Evolutionary conservation across 2,888 invertebrate species (phyloP).

Genomic region (Archips xylosteana): DNA sequence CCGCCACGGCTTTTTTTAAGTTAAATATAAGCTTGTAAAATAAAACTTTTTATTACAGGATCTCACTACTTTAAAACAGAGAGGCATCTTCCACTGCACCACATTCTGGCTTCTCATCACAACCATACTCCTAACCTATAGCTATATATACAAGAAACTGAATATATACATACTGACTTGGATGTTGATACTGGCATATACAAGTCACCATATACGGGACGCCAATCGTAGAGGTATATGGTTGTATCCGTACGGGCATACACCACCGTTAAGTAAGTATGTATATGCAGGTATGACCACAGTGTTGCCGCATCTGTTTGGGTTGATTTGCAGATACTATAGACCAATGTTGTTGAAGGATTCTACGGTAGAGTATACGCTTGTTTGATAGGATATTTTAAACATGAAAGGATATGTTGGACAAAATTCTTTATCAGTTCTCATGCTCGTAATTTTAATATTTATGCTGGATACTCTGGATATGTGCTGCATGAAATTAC

Average conservation of each 20-base stretch:
- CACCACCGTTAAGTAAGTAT: conserved; percentile 59
- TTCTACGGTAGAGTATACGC: conserved; percentile 47
- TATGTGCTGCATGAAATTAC: too few species aligned
- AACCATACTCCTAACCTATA: conserved; percentile 54
- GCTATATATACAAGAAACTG: conserved; percentile 58
- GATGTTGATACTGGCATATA: conserved; percentile 68
- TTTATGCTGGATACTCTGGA: too few species aligned
- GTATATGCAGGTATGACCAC: conserved; percentile 60
- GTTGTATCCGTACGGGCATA: conserved; percentile 71
- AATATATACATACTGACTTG: conserved; percentile 62
- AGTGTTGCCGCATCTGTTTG: conserved; percentile 62
- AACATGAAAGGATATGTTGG: conserved; percentile 25
- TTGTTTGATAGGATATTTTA: conserved; percentile 46
- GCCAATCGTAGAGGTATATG: conserved; percentile 72
- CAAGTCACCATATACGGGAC: conserved; percentile 73
- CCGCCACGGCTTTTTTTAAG: too few species aligned
- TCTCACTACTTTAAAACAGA: conserved; percentile 57
- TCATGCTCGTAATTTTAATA: too few species aligned
- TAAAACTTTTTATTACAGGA: conserved; percentile 63
- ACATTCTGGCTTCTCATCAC: conserved; percentile 65
- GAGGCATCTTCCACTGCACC: conserved; percentile 75
- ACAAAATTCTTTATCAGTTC: too few species aligned
- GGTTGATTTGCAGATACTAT: conserved; percentile 53
- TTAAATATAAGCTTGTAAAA: too few species aligned
- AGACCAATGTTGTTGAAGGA: conserved; percentile 55